Evolutionary conservation across 2,888 invertebrate species (phyloP), one percentile per base, ranked within the genome.

Genomic region (Coenonympha glycerion): DNA sequence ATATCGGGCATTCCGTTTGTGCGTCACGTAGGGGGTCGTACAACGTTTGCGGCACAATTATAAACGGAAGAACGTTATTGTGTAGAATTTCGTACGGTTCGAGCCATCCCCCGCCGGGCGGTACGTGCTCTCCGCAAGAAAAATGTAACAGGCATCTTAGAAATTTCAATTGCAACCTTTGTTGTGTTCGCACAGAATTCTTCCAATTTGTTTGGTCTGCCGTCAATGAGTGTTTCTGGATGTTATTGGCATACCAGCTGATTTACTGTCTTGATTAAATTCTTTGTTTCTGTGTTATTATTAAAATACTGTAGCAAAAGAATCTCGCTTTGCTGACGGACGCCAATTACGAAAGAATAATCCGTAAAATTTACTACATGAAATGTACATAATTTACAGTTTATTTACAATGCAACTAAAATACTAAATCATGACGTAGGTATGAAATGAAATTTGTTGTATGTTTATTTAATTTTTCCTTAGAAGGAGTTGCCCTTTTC

Each of bases 141-240:
- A 78, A 85, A 83, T 82, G 78, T 79, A 65, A 70, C 69, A 74
- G 74, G 83, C 73, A 84, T 86, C 78, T 83, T 73, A 74, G 73
- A 80, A 83, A 85, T 86, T 83, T 83, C 82, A 82, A 81, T 85
- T 81, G 84, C 83, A 78, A 72, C 76, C 73, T 81, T 79, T 76
- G 76, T 77, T 75, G 71, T 66, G 66, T 73, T 72, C 68, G 70
- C 69, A 68, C 72, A 69, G 68, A 61, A 66, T 70, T 72, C 74
- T 71, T 74, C 69, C 77, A 82, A 84, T 83, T 83, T 82, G 81
- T 81, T 76, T 74, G 70, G 68, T 64, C 67, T 68, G 73, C 73
- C 70, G 71, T 71, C 69, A 76, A 73, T 76, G 75, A 78, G 72
- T 66, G 67, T 68, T 71, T 62, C 66, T 68, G 78, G 82, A 82